Conservation (phyloP, 2,797 vertebrate species). For the Coccyzus lansbergi region DNA sequence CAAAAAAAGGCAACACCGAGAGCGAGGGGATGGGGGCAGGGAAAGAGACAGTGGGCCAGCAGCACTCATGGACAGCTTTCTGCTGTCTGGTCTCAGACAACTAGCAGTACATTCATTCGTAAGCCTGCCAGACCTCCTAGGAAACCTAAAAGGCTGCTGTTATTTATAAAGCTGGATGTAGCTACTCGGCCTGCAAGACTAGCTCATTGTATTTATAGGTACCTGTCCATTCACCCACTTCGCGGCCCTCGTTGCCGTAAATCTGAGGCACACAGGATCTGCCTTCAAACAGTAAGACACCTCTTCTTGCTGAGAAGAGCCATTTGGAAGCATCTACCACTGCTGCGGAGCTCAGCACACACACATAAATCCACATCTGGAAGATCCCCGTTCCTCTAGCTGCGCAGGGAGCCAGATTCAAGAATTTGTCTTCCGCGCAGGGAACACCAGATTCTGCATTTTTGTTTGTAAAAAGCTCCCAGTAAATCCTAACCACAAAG, state of each 20-base stretch:
- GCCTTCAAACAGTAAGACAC: neutral
- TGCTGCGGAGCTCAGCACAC: neutral
- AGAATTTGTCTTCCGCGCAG: neutral
- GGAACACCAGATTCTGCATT: constrained; percentile 29
- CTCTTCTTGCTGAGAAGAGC: neutral
- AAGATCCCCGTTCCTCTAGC: neutral
- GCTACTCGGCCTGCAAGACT: neutral
- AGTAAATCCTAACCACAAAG: constrained; percentile 1
- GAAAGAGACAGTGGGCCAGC: neutral
- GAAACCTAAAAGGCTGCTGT: constrained; percentile 55
- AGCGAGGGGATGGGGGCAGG: neutral
- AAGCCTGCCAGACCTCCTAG: constrained; percentile 62
- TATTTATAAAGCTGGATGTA: constrained; percentile 48
- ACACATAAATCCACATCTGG: neutral
- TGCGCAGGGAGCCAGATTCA: neutral
- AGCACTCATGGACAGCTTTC: constrained; percentile 39
- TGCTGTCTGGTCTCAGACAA: constrained; percentile 33
- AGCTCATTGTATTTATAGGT: constrained; percentile 24
- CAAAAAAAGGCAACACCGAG: neutral
- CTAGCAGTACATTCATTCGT: constrained; percentile 46
- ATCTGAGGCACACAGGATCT: neutral
- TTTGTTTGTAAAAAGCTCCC: constrained; percentile 21
- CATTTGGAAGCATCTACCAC: neutral
- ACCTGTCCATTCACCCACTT: constrained; percentile 50
- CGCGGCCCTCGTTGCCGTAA: neutral